Percentiles rank a stretch among this genome's conserved stretches.
These are phyloP conservation scores for Hestina assimilis DNA, from an alignment of 1,140 invertebrate genomes.

Conservation along the genomic window DNA sequence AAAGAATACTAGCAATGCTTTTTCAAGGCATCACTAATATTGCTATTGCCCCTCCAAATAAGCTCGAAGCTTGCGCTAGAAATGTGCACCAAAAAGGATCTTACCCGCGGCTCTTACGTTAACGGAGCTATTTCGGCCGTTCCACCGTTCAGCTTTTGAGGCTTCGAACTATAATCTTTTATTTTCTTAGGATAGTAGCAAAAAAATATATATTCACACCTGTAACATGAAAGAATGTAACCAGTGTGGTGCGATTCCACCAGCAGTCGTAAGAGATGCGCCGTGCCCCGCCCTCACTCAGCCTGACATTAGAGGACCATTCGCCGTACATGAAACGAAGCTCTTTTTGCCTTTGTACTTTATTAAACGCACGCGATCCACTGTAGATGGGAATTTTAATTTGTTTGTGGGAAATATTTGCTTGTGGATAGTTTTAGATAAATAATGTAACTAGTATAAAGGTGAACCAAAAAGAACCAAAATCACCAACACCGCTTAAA, in stretches of 20 bases:
- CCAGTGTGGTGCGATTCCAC: conserved; percentile 27
- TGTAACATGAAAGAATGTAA: conserved; percentile 29
- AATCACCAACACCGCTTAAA: too few relatives aligned
- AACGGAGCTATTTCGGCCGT: too few relatives aligned
- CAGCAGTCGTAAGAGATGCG: conserved; percentile 39
- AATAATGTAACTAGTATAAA: too few relatives aligned
- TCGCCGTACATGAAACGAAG: conserved; percentile 9
- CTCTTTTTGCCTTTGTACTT: conserved; percentile 20
- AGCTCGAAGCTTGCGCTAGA: too few relatives aligned
- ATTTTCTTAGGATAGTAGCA: background rate
- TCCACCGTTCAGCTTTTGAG: too few relatives aligned
- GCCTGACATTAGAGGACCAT: conserved; percentile 41
- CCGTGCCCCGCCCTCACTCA: conserved; percentile 31
- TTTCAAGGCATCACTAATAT: too few relatives aligned
- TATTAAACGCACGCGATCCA: conserved; percentile 27
- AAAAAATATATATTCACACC: background rate
- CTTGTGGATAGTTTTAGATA: conserved; percentile 2
- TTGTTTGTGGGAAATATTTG: conserved; percentile 21
- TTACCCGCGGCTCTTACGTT: too few relatives aligned
- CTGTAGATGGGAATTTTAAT: conserved; percentile 21
- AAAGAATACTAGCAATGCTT: too few relatives aligned
- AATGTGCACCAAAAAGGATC: too few relatives aligned
- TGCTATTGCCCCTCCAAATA: too few relatives aligned
- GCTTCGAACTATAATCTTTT: background rate
- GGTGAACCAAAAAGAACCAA: too few relatives aligned